Evolutionary conservation across 2,113 vertebrate species (phyloP), one percentile per base, ranked within the genome.

Genomic region (Misgurnus mizolepis): DNA sequence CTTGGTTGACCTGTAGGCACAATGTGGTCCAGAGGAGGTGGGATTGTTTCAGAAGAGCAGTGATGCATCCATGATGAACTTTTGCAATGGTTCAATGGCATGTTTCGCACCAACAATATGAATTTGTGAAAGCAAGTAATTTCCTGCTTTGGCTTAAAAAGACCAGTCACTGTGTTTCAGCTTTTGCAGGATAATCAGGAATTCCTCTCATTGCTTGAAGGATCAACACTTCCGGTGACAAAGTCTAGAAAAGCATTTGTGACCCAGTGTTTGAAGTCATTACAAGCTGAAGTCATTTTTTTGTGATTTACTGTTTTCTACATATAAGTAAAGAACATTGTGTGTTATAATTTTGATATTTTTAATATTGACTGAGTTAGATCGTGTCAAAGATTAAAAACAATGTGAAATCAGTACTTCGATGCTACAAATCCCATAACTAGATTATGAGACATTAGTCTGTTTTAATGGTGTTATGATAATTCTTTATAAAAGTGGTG

Each of bases 201-300:
- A 83, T 83, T 79, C 68, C 49, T 79, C 69, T 74, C 70, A 60
- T 82, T 78, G 69, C 69, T 74, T 27, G 64, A 67, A 74, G 69
- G 76, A 83, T 83, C 76, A 83, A 61, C 62, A 68, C 66, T 58
- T 78, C 81, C 62, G n/a, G 43, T 18, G 43, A 4, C 27, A 34
- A 7, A 60, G 55, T 67, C 62, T 55, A 67, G 75, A 40, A 50
- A 55, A 67, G 71, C 65, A 64, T 69, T 66, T 71, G 58, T 40
- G 55, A 34, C 27, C 27, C 27, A 34, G 27, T 34, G 2, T 47
- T 40, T 43, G 60, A n/a, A 60, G 22, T 22, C 22, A 22, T 22
- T 22, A 22, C 22, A 22, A 22, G 7, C 7, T 55, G 6, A 8
- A 18, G 72, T 74, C 71, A 58, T 22, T 56, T 18, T 47, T 61